These are phyloP conservation scores for Tragelaphus imberbis DNA, from an alignment of 2,113 vertebrate genomes.

Conservation along the genomic window DNA sequence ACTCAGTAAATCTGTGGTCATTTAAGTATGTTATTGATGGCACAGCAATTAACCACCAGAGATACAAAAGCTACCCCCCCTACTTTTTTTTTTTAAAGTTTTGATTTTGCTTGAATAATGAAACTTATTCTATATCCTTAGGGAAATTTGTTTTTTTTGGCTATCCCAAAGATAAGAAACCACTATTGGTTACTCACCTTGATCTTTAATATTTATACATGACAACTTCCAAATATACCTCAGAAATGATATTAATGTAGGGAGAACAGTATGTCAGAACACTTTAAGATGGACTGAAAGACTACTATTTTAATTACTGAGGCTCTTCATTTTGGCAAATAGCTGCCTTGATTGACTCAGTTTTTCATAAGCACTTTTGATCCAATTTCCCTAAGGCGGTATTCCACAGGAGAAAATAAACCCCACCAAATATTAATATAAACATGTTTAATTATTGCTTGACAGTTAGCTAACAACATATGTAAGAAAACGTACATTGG, in stretches of 20 bases:
- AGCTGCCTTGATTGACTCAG: conserved; percentile 3
- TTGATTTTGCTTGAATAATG: background rate
- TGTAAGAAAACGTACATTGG: background rate
- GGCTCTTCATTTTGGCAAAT: background rate
- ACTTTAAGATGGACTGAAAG: background rate
- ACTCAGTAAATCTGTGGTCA: background rate
- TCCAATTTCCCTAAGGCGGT: conserved; percentile 26
- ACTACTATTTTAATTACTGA: conserved; percentile 40
- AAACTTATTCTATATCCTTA: background rate
- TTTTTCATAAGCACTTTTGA: conserved; percentile 44
- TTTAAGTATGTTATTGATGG: background rate
- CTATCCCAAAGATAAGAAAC: background rate
- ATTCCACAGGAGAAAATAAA: background rate
- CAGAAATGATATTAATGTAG: background rate
- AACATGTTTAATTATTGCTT: conserved; percentile 34
- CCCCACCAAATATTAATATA: conserved; percentile 11
- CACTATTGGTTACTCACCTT: background rate
- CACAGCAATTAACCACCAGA: background rate
- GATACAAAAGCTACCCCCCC: background rate
- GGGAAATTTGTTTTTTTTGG: background rate
- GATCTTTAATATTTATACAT: conserved; percentile 25
- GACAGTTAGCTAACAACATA: background rate
- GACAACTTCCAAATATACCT: background rate
- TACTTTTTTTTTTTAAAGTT: background rate
- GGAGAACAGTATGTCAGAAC: conserved; percentile 9